Conservation (phyloP, 2,888 invertebrate genomes). For the Matsumyia berberina region DNA sequence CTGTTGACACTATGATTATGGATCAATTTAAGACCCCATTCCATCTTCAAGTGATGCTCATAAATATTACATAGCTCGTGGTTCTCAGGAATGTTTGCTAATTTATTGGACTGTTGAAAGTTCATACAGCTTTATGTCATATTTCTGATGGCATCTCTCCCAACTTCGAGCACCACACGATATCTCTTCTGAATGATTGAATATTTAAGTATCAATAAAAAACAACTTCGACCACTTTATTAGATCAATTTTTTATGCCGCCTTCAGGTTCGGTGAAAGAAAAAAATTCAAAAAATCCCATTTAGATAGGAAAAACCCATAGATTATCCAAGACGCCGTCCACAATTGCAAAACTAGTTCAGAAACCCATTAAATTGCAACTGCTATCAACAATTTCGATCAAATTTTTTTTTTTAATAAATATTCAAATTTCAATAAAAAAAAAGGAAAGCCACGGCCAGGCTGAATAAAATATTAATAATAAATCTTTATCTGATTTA, state of each 20-base stretch:
- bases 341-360: constrained; percentile 42
- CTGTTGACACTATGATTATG: too few species aligned
- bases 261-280: constrained; percentile 25
- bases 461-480: constrained; percentile 47
- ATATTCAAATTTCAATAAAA: constrained; percentile 37
- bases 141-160: not conserved
- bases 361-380: constrained; percentile 15
- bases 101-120: constrained; percentile 18
- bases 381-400: constrained; percentile 32
- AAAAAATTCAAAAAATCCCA: constrained; percentile 3
- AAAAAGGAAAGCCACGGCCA: not conserved
- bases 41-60: too few species aligned
- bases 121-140: constrained; percentile 28
- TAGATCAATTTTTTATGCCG: constrained; percentile 9
- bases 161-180: constrained; percentile 22
- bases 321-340: constrained; percentile 2
- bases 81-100: not conserved
- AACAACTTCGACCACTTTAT: constrained; percentile 50
- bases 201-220: constrained; percentile 50
- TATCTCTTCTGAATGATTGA: constrained; percentile 31
- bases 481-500: constrained; percentile 59
- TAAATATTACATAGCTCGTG: not conserved
- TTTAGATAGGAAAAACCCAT: constrained; percentile 11
- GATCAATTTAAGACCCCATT: too few species aligned
- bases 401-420: constrained; percentile 38